Conservation (phyloP, 2,888 invertebrate genomes). For the Palloptera scutellata region DNA sequence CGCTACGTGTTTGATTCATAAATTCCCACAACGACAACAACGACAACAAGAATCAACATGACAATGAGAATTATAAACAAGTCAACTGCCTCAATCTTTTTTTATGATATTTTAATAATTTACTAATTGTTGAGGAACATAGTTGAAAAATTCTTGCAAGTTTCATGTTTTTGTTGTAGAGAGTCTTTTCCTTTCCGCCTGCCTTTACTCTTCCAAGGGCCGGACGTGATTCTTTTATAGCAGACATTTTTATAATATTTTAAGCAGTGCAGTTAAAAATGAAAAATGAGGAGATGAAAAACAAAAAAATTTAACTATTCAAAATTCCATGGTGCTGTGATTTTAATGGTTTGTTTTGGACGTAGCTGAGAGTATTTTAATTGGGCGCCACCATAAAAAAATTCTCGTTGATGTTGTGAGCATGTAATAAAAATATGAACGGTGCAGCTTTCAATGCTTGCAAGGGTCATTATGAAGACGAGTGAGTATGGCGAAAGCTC, state of each 20-base stretch:
- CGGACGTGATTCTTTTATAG: slow-evolving; percentile 39
- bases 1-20: too few species aligned
- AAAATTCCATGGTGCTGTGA: slow-evolving; percentile 36
- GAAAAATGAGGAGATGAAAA: too few species aligned
- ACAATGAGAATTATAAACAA: too few species aligned
- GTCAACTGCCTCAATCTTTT: slow-evolving; percentile 3
- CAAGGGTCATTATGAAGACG: too few species aligned
- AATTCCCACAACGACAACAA: too few species aligned
- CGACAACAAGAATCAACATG: too few species aligned
- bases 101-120: slow-evolving; percentile 57
- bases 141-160: slow-evolving; percentile 21
- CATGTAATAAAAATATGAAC: slow-evolving; percentile 19
- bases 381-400: slow-evolving; percentile 39
- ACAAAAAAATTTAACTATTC: slow-evolving; percentile 15
- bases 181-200: too few species aligned
- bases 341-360: slow-evolving; percentile 46
- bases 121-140: slow-evolving; percentile 49
- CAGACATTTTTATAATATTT: slow-evolving; percentile 39
- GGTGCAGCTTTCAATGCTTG: slow-evolving; percentile 12
- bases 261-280: slow-evolving; percentile 9
- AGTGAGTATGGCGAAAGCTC: too few species aligned
- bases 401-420: too few species aligned
- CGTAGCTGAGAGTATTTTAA: slow-evolving; percentile 32
- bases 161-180: too few species aligned
- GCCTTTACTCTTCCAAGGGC: slow-evolving; percentile 33